Evolutionary conservation across 2,113 vertebrate species (phyloP), one percentile per base, ranked within the genome.

Genomic region (Dicentrarchus labrax): DNA sequence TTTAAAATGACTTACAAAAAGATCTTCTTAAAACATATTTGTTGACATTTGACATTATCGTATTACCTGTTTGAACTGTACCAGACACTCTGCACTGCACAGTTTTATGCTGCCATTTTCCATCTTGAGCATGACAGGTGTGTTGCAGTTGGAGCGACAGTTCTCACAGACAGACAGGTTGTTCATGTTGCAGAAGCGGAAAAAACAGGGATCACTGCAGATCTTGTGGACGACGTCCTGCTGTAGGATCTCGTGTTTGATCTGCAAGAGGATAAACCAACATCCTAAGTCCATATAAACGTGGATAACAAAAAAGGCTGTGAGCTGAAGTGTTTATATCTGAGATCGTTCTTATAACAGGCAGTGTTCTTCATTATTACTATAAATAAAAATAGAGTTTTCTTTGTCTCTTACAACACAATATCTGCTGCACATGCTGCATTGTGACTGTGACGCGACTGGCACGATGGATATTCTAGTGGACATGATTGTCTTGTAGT

Each of bases 371-470:
- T 30, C 30, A 30, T 30, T 30, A 30, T 30, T 30, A 61, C 24
- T 41, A 50, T 24, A 41, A 12, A 21, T 1, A 17, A 48, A 36
- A 1, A 17, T 56, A 30, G 45, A 59, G 21, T 24, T 0, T 53
- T 22, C 11, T 4, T 48, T 5, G 6, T 19, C 8, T 43, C 94
- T 97, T 96, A 99, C 97, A 85, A 96, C 94, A 64, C 96, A 96
- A 0, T 95, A 93, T 94, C 97, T 97, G 91, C 96, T 96, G 95
- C 98, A 99, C 93, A 97, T 95, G 94, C 96, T 97, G 96, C 98
- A 99, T 78, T 97, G 97, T 53, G 88, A 96, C 92, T 88, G 81
- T 2, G 59, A 76, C 0, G 41, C 2, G 11, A 24, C 0, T 0
- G 79, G 9, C 4, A 1, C 1, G 21, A 73, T 3, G 4, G 64